Conservation (phyloP, 2,113 vertebrate species). For the Poecile atricapillus region DNA sequence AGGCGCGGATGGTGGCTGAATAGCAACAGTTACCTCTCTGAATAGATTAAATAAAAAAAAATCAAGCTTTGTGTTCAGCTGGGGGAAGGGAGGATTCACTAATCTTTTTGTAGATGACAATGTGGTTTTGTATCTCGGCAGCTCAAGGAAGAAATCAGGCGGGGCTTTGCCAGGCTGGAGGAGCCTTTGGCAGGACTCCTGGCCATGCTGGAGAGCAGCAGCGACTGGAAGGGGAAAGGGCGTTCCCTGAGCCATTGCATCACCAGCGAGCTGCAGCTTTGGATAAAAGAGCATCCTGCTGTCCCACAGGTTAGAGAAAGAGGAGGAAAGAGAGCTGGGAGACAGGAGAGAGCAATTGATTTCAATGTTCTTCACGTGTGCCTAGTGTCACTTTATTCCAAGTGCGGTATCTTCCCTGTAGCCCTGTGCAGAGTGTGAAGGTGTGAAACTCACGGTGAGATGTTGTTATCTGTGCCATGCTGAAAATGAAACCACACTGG, state of each 20-base stretch:
- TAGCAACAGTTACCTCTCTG: conserved; percentile 70
- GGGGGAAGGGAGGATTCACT: conserved; percentile 35
- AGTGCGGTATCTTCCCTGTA: background rate
- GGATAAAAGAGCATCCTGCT: conserved; percentile 50
- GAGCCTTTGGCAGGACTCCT: conserved; percentile 52
- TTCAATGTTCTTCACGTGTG: background rate
- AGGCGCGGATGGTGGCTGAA: conserved; percentile 58
- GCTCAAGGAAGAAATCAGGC: conserved; percentile 62
- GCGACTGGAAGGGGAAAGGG: background rate
- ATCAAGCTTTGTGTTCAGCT: conserved; percentile 17
- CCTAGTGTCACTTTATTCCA: background rate
- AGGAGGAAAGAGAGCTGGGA: background rate
- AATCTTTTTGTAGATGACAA: conserved; percentile 39
- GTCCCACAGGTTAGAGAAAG: conserved; percentile 57
- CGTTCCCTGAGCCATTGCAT: conserved; percentile 45
- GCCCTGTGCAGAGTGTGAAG: background rate
- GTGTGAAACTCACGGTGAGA: background rate
- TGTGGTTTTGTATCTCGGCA: conserved; percentile 55
- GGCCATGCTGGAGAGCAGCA: conserved; percentile 50
- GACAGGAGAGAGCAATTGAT: background rate
- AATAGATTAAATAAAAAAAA: conserved; percentile 64
- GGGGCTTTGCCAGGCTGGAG: conserved; percentile 39
- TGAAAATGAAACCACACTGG: background rate
- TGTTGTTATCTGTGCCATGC: background rate
- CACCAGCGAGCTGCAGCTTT: conserved; percentile 18